phyloP scores from a whole-genome alignment of 2,888 invertebrate genomes.

The Myathropa florea region DNA sequence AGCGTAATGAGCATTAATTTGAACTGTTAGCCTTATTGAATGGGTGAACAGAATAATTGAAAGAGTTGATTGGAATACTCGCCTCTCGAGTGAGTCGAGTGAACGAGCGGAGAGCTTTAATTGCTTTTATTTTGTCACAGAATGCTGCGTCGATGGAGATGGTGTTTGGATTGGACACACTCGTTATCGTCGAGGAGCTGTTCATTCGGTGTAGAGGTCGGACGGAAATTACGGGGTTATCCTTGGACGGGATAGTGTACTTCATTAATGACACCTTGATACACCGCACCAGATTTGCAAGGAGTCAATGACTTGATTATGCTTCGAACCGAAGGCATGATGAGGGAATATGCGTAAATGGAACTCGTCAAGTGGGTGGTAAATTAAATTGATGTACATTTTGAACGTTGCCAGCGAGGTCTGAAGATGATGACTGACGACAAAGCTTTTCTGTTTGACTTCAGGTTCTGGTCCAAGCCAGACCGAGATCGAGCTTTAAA shows the following conservation, averaged over 20 bases:
- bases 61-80: slow-evolving; percentile 58
- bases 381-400: no score
- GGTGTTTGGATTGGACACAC: neutral
- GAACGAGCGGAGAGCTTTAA: slow-evolving; percentile 19
- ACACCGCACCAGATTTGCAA: neutral
- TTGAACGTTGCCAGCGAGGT: no score
- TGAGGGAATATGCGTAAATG: no score
- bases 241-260: neutral
- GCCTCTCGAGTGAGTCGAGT: slow-evolving; percentile 6
- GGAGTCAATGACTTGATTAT: neutral
- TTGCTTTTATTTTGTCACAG: slow-evolving; percentile 19
- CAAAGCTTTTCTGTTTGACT: no score
- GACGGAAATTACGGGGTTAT: neutral
- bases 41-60: slow-evolving; percentile 58
- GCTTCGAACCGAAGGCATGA: no score
- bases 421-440: no score
- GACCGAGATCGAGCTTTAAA: no score
- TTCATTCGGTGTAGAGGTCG: neutral
- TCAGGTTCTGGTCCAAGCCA: no score
- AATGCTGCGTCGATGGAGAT: neutral
- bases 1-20: slow-evolving; percentile 65
- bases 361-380: no score
- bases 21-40: slow-evolving; percentile 55
- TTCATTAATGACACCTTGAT: neutral
- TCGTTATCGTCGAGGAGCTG: neutral